Conservation (phyloP, 2,888 invertebrate genomes). For the Amiota communis region DNA sequence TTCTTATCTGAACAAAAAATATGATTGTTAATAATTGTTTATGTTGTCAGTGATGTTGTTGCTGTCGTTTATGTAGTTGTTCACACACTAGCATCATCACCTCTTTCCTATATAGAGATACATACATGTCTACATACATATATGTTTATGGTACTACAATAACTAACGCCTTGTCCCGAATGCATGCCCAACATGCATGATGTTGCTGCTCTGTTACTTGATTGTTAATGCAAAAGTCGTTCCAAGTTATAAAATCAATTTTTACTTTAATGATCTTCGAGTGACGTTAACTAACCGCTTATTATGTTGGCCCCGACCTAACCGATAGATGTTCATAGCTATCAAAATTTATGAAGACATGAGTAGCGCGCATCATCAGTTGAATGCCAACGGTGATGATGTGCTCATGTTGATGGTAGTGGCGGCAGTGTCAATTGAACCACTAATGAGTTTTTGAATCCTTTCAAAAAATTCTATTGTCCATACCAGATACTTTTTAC, state of each 20-base stretch:
- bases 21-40: too few relatives aligned
- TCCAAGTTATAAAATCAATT: conserved; percentile 65
- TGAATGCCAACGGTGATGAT: background rate
- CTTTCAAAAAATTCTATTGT: too few relatives aligned
- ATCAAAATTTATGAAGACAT: conserved; percentile 16
- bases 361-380: background rate
- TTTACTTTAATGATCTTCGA: conserved; percentile 63
- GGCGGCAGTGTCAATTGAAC: conserved; percentile 1
- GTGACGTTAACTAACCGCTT: conserved; percentile 48
- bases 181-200: background rate
- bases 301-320: conserved; percentile 44
- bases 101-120: too few relatives aligned
- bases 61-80: too few relatives aligned
- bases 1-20: too few relatives aligned
- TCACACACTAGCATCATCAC: too few relatives aligned
- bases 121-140: too few relatives aligned
- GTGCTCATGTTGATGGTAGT: background rate
- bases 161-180: too few relatives aligned
- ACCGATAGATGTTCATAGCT: conserved; percentile 9
- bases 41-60: conserved; percentile 2
- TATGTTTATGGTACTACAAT: too few relatives aligned
- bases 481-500: too few relatives aligned
- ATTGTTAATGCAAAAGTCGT: conserved; percentile 66
- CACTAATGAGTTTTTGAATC: background rate
- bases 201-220: conserved; percentile 36